Conservation (phyloP, 2,113 vertebrate genomes). For the Pterophyllum scalare region DNA sequence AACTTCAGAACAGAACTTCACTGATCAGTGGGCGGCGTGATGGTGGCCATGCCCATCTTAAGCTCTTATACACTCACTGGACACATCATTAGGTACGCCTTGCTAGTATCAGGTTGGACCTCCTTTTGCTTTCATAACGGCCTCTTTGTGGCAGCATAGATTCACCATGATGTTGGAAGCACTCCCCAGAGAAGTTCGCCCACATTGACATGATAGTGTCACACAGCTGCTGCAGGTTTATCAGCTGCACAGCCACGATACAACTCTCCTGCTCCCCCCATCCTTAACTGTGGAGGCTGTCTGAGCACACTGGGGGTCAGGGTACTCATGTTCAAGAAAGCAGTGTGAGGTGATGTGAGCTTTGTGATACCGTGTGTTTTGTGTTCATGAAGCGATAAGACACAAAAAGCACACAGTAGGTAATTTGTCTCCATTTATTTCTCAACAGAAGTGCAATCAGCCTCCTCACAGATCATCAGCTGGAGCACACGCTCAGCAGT, state of each 20-base stretch:
- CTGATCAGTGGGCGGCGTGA: no score
- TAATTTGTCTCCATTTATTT: conserved; percentile 44
- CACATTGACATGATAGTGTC: not conserved
- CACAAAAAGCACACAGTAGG: not conserved
- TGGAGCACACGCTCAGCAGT: conserved; percentile 11
- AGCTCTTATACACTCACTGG: not conserved
- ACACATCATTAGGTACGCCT: not conserved
- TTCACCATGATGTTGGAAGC: not conserved
- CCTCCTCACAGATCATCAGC: not conserved
- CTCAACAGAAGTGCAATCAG: conserved; percentile 12
- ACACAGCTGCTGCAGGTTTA: not conserved
- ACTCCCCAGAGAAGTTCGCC: not conserved
- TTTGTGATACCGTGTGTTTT: not conserved
- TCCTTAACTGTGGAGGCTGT: not conserved
- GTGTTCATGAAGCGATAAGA: no score
- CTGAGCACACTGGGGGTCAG: not conserved
- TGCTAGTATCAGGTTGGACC: accelerated
- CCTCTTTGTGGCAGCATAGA: not conserved
- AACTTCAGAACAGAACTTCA: not conserved
- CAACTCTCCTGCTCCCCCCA: not conserved
- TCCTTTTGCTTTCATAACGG: not conserved
- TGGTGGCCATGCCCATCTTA: no score
- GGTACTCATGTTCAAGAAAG: not conserved
- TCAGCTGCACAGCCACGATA: not conserved
- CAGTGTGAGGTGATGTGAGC: not conserved